These are phyloP conservation scores for Idaea dimidiata DNA, from an alignment of 2,888 invertebrate genomes.

Conservation along the genomic window DNA sequence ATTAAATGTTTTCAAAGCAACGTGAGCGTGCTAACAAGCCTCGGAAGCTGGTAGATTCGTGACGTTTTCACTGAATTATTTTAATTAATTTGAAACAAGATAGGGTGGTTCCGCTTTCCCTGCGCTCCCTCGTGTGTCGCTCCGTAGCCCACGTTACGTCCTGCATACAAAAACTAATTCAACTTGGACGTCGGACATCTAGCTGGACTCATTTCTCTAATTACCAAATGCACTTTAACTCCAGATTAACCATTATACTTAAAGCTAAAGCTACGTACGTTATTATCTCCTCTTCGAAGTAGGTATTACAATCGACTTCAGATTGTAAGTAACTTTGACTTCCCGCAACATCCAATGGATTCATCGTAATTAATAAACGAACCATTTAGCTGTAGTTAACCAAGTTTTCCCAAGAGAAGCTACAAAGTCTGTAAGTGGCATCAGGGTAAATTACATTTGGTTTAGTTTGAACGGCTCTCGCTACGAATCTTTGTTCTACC, in stretches of 20 bases:
- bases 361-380: slow-evolving; percentile 33
- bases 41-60: slow-evolving; percentile 41
- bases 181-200: slow-evolving; percentile 32
- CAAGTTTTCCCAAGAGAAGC: slow-evolving; percentile 30
- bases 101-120: slow-evolving; percentile 30
- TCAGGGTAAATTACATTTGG: slow-evolving; percentile 28
- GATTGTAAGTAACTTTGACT: background rate
- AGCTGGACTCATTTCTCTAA: slow-evolving; percentile 10
- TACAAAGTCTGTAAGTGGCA: slow-evolving; percentile 30
- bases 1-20: slow-evolving; percentile 46
- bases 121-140: slow-evolving; percentile 25
- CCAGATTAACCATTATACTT: background rate
- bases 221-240: background rate
- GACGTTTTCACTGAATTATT: slow-evolving; percentile 52
- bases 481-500: background rate
- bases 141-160: slow-evolving; percentile 17
- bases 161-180: slow-evolving; percentile 41
- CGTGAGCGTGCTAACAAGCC: slow-evolving; percentile 50
- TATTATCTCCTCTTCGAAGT: slow-evolving; percentile 14
- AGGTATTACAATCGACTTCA: background rate
- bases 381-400: slow-evolving; percentile 31
- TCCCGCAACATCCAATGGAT: slow-evolving; percentile 23
- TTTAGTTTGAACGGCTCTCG: slow-evolving; percentile 24
- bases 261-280: slow-evolving; percentile 20
- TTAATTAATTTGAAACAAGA: slow-evolving; percentile 53